Evolutionary conservation across 1,140 invertebrate genomes (phyloP).

Genomic region (Gyrodactylus salaris): DNA sequence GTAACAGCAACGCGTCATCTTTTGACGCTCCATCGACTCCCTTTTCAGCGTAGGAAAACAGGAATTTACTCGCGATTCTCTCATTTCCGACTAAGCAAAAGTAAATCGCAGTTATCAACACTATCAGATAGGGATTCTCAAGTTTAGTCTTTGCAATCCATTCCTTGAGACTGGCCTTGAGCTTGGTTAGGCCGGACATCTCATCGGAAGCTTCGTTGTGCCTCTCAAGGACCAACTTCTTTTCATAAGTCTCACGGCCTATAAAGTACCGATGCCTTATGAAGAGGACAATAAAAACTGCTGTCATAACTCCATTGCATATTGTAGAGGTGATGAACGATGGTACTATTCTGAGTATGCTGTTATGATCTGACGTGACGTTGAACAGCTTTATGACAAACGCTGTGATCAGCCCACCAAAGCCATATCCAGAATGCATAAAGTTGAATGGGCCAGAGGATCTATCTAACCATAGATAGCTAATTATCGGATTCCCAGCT

Average conservation of each 20-base stretch:
- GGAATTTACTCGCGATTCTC: neutral
- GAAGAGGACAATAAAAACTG: neutral
- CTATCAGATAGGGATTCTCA: neutral
- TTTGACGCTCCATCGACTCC: neutral
- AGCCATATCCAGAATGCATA: constrained; percentile 5
- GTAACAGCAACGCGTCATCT: neutral
- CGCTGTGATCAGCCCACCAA: neutral
- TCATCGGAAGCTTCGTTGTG: neutral
- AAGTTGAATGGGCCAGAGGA: constrained; percentile 1
- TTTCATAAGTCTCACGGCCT: neutral
- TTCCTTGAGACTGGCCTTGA: neutral
- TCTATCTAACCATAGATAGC: neutral
- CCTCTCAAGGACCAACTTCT: neutral
- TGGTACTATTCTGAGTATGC: neutral
- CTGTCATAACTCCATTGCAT: neutral
- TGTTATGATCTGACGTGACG: neutral
- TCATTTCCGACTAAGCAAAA: constrained; percentile 3
- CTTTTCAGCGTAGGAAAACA: neutral
- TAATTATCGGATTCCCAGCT: neutral
- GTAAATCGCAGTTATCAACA: neutral
- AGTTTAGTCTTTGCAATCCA: neutral
- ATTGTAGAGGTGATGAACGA: neutral
- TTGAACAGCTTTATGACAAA: neutral
- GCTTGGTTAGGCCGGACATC: neutral
- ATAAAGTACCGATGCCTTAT: neutral